Percentiles rank a stretch among this genome's conserved stretches.
Evolutionary conservation across 2,888 invertebrate genomes (phyloP).

Genomic region (Caenorhabditis drosophilae): DNA sequence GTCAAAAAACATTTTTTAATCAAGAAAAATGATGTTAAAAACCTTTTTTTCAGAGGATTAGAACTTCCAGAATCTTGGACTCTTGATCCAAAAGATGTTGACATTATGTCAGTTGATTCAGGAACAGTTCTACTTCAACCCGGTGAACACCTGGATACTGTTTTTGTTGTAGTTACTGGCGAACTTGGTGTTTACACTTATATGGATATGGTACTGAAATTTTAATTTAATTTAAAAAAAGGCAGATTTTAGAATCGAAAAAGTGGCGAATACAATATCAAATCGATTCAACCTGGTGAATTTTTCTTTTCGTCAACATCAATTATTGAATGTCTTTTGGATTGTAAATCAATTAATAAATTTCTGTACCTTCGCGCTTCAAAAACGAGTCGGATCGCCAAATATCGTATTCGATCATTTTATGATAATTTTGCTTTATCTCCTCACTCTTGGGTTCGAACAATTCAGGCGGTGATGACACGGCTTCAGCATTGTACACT

Average conservation of each 20-base stretch:
- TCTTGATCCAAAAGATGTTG: slow-evolving; percentile 30
- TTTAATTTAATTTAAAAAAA: background rate
- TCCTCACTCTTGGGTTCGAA: slow-evolving; percentile 23
- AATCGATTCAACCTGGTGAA: slow-evolving; percentile 12
- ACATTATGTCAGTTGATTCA: slow-evolving; percentile 16
- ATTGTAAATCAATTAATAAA: slow-evolving; percentile 14
- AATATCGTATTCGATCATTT: slow-evolving; percentile 20
- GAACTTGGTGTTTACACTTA: slow-evolving; percentile 25
- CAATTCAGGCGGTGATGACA: slow-evolving; percentile 40
- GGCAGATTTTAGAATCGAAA: background rate
- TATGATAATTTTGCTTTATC: slow-evolving; percentile 4
- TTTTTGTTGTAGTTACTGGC: slow-evolving; percentile 26
- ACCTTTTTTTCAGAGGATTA: slow-evolving; percentile 18
- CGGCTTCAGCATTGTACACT: slow-evolving; percentile 30
- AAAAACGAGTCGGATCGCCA: slow-evolving; percentile 20
- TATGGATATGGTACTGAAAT: background rate
- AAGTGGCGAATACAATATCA: background rate
- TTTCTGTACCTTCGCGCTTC: slow-evolving; percentile 15
- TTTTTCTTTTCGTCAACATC: slow-evolving; percentile 31
- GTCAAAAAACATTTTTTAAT: too few species aligned
- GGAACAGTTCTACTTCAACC: slow-evolving; percentile 12
- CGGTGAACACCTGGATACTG: slow-evolving; percentile 20
- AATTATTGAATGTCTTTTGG: slow-evolving; percentile 33
- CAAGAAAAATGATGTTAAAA: too few species aligned
- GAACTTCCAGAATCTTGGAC: slow-evolving; percentile 25